Evolutionary conservation across 2,888 invertebrate genomes (phyloP), one percentile per base, ranked within the genome.

Genomic region (Drosophila kuntzei): DNA sequence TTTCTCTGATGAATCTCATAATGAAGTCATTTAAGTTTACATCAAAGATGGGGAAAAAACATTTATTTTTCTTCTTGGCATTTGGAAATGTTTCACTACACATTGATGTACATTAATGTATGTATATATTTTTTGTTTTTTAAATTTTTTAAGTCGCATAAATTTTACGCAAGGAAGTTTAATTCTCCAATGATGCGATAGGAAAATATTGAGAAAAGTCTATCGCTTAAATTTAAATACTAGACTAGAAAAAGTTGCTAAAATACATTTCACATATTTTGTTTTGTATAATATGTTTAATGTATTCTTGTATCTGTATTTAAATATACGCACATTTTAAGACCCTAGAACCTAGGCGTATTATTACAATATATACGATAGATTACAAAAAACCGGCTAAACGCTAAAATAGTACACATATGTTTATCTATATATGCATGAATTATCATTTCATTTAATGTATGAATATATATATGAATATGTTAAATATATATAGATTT

Each of bases 181-280:
- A 49, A 66, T 76, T 79, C 44, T 71, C 65, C 72, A 74, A 72
- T 66, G 36, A 46, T 47, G 60, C 76, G 59, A 72, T 55, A 64
- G 60, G 64, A 68, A 75, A 82, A 76, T 65, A 80, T 80, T 50
- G 55, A 62, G 55, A 62, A 53, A 77, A 64, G 46, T 60, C 70
- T 76, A 76, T 71, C 76, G 68, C 68, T 78, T 78, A 78, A 67
- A 68, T 76, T 65, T 61, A 67, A 75, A 55, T 60, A 69, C 76
- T 87, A 85, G 87, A 85, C 84, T 84, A 84, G 85, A 84, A 80
- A 87, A 80, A 78, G 58, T 80, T 72, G 75, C 80, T 80, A 84
- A 81, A 71, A 81, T 80, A 84, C 85, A 75, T 77, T 58, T 20
- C 44, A 54, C 66, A 58, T 73, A 74, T 75, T 51, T 64, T 63